These are phyloP conservation scores for Otis tarda DNA, from an alignment of 2,113 vertebrate genomes.

Conservation along the genomic window DNA sequence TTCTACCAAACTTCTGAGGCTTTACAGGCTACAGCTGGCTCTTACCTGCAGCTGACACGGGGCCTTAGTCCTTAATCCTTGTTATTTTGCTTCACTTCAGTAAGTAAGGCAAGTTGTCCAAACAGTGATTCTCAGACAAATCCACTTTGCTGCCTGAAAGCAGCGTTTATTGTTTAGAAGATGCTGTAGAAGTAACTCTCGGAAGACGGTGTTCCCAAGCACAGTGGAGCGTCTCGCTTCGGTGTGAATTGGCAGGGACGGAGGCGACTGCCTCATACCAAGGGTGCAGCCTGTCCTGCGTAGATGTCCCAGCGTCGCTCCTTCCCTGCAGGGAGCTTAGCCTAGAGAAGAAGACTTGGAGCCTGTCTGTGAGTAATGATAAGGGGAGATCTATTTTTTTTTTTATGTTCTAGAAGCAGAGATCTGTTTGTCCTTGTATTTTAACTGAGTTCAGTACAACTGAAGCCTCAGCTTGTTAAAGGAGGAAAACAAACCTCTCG, in stretches of 20 bases:
- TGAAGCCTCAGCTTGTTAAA: neutral
- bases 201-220: neutral
- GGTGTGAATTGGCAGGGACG: neutral
- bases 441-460: neutral
- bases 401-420: rapidly evolving
- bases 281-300: neutral
- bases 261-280: rapidly evolving
- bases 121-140: neutral
- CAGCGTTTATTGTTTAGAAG: neutral
- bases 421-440: neutral
- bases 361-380: neutral
- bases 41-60: neutral
- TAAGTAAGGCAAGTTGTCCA: neutral
- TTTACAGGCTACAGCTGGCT: neutral
- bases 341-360: neutral
- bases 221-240: neutral
- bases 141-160: neutral
- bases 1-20: neutral
- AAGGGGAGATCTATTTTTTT: neutral
- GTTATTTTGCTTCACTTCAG: neutral
- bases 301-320: neutral
- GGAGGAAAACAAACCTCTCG: neutral
- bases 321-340: neutral
- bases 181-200: neutral
- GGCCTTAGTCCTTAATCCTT: neutral